phyloP scores from a whole-genome alignment of 2,888 invertebrate genomes.

The Acanthosepion lycidas region DNA sequence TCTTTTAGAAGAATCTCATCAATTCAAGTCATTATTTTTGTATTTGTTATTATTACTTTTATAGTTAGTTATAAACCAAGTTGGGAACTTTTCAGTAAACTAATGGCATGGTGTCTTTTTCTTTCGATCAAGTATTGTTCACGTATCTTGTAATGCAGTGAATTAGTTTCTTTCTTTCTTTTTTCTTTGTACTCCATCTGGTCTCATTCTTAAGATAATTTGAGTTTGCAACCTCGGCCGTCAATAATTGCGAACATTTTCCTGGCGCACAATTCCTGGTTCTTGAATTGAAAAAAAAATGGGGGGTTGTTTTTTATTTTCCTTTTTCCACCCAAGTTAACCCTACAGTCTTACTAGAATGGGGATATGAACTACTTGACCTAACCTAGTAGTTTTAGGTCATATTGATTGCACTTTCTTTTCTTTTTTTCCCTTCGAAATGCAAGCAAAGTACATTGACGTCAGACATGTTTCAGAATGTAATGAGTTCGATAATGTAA shows the following conservation, averaged over 20 bases:
- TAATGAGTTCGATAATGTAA: not conserved
- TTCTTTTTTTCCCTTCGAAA: not conserved
- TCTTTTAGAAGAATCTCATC: no score
- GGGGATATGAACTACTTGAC: not conserved
- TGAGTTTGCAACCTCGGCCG: no score
- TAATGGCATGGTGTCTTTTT: no score
- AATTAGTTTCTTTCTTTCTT: no score
- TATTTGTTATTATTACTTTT: no score
- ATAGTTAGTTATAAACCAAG: no score
- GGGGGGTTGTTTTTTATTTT: not conserved
- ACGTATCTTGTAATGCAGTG: no score
- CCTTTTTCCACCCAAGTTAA: not conserved
- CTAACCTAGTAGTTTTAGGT: not conserved
- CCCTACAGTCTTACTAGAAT: not conserved
- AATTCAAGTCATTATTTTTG: no score
- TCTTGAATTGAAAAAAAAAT: not conserved
- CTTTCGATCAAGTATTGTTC: no score
- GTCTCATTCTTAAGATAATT: no score
- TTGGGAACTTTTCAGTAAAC: no score
- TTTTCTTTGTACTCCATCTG: no score
- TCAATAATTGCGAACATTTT: not conserved
- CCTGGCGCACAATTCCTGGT: not conserved
- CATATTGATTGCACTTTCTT: not conserved
- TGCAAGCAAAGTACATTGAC: not conserved
- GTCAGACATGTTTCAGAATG: not conserved